phyloP scores from a whole-genome alignment of 2,113 vertebrate genomes.

The Leucoraja erinaceus region DNA sequence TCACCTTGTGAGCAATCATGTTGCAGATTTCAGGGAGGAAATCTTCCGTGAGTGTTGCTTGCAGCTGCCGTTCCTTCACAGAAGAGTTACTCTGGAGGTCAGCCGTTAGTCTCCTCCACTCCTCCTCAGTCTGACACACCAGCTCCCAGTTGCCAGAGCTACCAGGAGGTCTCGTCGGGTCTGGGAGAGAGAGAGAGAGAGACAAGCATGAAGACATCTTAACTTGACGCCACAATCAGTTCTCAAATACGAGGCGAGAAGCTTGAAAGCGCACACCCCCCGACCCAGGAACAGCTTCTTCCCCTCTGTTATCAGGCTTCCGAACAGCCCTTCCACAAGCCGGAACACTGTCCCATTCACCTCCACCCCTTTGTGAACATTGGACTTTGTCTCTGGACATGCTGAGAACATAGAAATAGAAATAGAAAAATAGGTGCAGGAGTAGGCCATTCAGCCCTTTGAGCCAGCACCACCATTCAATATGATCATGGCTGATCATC shows the following conservation, averaged over 20 bases:
- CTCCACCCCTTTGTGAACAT: too few relatives aligned
- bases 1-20: conserved; percentile 94
- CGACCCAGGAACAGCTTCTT: too few relatives aligned
- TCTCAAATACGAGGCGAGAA: not conserved
- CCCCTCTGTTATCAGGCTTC: too few relatives aligned
- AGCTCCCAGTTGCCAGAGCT: conserved; percentile 78
- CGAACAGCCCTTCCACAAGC: too few relatives aligned
- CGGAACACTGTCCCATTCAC: too few relatives aligned
- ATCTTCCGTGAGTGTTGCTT: conserved; percentile 89
- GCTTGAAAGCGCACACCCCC: too few relatives aligned
- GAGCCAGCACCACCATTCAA: too few relatives aligned
- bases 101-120: conserved; percentile 85
- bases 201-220: not conserved
- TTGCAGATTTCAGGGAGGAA: conserved; percentile 95
- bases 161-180: conserved; percentile 6
- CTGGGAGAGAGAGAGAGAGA: not conserved
- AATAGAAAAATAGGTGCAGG: too few relatives aligned
- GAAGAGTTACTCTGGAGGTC: conserved; percentile 85
- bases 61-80: conserved; percentile 83
- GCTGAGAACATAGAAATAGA: too few relatives aligned
- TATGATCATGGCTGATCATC: too few relatives aligned
- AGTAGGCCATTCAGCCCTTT: too few relatives aligned
- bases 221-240: not conserved
- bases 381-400: too few relatives aligned
- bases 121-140: conserved; percentile 85